Conservation (phyloP, 2,888 invertebrate species). For the Lochmaea crataegi region DNA sequence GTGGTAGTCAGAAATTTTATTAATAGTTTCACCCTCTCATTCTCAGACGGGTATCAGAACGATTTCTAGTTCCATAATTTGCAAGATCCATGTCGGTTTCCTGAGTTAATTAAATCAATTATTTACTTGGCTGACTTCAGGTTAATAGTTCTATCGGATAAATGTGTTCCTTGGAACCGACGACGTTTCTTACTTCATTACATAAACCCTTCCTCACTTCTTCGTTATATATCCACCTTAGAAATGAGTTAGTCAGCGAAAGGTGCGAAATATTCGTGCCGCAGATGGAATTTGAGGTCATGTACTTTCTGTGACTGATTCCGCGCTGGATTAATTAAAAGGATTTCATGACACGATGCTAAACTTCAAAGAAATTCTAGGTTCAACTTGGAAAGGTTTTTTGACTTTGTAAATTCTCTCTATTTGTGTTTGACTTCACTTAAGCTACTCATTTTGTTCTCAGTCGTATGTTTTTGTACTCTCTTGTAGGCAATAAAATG, state of each 20-base stretch:
- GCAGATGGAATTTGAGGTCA: slow-evolving; percentile 25
- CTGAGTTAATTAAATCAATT: slow-evolving; percentile 40
- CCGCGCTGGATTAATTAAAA: slow-evolving; percentile 19
- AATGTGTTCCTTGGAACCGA: slow-evolving; percentile 27
- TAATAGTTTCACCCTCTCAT: slow-evolving; percentile 22
- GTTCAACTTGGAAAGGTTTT: neutral
- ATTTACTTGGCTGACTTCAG: slow-evolving; percentile 37
- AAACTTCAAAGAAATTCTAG: slow-evolving; percentile 15
- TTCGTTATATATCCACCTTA: neutral
- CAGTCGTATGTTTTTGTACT: neutral
- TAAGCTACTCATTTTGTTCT: neutral
- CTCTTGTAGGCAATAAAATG: too few relatives aligned
- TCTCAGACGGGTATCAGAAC: slow-evolving; percentile 11
- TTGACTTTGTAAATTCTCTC: neutral
- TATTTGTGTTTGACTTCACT: slow-evolving; percentile 6
- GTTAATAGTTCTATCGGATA: slow-evolving; percentile 36
- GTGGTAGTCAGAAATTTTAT: slow-evolving; percentile 20
- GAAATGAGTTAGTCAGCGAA: slow-evolving; percentile 8
- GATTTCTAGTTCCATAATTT: slow-evolving; percentile 29
- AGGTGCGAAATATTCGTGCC: slow-evolving; percentile 23
- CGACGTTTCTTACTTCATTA: slow-evolving; percentile 35
- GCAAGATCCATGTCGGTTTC: slow-evolving; percentile 27
- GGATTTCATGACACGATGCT: slow-evolving; percentile 4
- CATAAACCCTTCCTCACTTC: slow-evolving; percentile 11
- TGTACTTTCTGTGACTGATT: slow-evolving; percentile 12